Evolutionary conservation across 2,797 vertebrate genomes (phyloP), one percentile per base, ranked within the genome.

Genomic region (Ciconia nigra): DNA sequence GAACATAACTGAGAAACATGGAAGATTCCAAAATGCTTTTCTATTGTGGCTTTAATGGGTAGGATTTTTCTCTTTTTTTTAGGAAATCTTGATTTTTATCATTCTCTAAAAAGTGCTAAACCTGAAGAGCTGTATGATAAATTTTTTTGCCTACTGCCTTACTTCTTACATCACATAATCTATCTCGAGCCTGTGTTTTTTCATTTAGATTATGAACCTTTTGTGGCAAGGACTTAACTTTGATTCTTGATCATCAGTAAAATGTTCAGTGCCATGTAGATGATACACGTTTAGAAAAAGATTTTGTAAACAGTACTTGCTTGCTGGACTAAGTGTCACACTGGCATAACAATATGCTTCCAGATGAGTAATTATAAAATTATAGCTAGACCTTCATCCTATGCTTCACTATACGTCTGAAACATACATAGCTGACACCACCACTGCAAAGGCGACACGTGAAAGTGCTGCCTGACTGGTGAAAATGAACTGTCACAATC

Each of bases 11-110:
- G 70, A 89, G 71, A 89, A 83, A 83, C 28, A 63, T 7, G 13
- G 19, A 83, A 83, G 44, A 73, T 87, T 96, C 26, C 26, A 67
- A 73, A 94, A 87, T 62, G 35, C 25, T 91, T 95, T 93, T 47
- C 59, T 83, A 6, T 78, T 46, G 25, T 79, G 39, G 14, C 28
- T 93, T 81, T 94, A 67, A 41, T 77, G 89, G 61, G 58, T 65
- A 47, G 13, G 47, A 41, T 62, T 59, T 42, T 54, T 63, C 22
- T 57, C 4, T 72, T 72, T 83, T 61, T 37, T 69, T 90, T 33
- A 69, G 33, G 37, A 86, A 90, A 81, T 54, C 16, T 55, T 86
- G 41, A 76, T 49, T 83, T 91, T 83, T 78, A 25, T 74, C 24
- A 25, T 88, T 78, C 25, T 71, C 33, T 72, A 65, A 83, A 63